Evolutionary conservation across 2,113 vertebrate genomes (phyloP).

Genomic region (Phrynosoma platyrhinos): DNA sequence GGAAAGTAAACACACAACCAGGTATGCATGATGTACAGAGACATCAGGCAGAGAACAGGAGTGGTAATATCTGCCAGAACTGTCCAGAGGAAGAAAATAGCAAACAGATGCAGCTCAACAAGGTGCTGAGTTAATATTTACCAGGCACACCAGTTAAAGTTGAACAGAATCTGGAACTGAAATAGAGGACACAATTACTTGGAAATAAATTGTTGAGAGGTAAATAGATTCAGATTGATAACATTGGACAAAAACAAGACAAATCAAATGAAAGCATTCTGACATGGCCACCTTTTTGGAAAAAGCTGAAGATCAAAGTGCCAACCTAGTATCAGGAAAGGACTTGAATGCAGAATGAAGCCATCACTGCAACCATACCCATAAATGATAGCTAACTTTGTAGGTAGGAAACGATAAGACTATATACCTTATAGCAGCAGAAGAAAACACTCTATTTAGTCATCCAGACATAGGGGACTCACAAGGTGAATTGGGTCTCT

Average conservation of each 20-base stretch:
- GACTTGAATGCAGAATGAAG: not conserved
- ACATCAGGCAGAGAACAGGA: constrained; percentile 8
- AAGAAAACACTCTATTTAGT: not conserved
- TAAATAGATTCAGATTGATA: not conserved
- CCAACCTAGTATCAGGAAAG: not conserved
- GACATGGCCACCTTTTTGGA: not conserved
- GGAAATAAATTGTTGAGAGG: not conserved
- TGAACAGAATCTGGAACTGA: not conserved
- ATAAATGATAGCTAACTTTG: not conserved
- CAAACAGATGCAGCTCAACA: not conserved
- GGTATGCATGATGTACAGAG: not conserved
- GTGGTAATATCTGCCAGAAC: not conserved
- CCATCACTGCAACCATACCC: not conserved
- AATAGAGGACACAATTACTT: not conserved
- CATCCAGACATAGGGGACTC: not conserved
- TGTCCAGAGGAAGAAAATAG: not conserved
- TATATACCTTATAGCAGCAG: not conserved
- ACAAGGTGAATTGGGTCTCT: not conserved
- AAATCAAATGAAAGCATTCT: not conserved
- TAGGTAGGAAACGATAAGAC: not conserved
- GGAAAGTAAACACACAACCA: constrained; percentile 22
- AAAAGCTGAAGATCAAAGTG: not conserved
- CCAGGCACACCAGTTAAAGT: not conserved
- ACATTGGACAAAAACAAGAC: not conserved
- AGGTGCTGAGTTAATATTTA: not conserved